Evolutionary conservation across 2,888 invertebrate species (phyloP), one percentile per base, ranked within the genome.

Genomic region (Plemyria rubiginata): DNA sequence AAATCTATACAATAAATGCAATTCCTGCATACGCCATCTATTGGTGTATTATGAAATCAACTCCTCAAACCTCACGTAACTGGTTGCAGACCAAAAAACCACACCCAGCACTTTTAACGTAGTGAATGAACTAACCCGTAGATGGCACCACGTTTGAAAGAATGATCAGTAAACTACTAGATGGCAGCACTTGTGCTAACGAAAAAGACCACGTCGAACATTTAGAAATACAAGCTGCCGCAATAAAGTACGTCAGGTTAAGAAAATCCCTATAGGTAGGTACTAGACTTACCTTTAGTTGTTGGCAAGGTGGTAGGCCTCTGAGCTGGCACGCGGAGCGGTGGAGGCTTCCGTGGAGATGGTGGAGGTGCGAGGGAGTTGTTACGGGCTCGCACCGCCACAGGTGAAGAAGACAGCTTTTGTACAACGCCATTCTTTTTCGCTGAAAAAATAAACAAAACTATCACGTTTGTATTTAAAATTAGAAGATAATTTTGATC

Each of bases 341-440:
- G 80, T 4, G 90, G 79, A 51, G 92, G 88, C 77, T 92, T 89
- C 63, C 91, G 81, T 56, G 92, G 87, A 41, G 92, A 88, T 9
- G 91, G 87, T 1, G 91, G 88, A 22, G 91, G 87, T 48, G 85
- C 86, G 66, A 88, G 80, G 0, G 90, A 84, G 13, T 86, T 78
- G n/a, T 86, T 78, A 68, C 90, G 88, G 64, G 90, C 85, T 40
- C 92, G 89, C 74, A 88, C 85, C 11, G 87, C 76, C 75, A 90
- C 88, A 7, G 92, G 92, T 8, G 92, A 92, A 54, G 91, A 86
- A 38, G 90, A 87, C 70, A 92, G 73, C 74, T 91, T 90, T 70
- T 86, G 91, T 52, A 90, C 92, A 72, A 92, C 89, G 64, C 91
- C 92, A 90, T 92, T 92, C 73, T 92, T 92, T 84, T 92, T 92